phyloP scores from a whole-genome alignment of 2,797 vertebrate genomes.

The Trachops cirrhosus region DNA sequence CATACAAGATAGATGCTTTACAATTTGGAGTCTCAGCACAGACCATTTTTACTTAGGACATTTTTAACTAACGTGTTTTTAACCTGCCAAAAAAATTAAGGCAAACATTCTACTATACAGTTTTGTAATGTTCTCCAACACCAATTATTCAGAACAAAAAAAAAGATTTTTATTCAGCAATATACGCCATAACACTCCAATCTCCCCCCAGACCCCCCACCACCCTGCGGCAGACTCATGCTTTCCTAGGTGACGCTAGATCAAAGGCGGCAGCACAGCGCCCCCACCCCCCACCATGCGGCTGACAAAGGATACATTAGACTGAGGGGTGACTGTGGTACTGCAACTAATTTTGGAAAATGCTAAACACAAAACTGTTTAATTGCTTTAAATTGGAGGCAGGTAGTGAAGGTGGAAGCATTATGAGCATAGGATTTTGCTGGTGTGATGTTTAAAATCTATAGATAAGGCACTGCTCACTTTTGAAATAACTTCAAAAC shows the following conservation, averaged over 20 bases:
- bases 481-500: conserved; percentile 48
- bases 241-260: background rate
- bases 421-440: background rate
- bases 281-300: background rate
- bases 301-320: background rate
- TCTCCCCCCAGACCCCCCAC: background rate
- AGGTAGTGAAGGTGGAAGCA: conserved; percentile 52
- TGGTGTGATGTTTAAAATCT: conserved; percentile 34
- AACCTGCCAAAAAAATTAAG: background rate
- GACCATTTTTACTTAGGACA: background rate
- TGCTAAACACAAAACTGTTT: conserved; percentile 49
- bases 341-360: background rate
- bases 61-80: conserved; percentile 1
- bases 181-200: background rate
- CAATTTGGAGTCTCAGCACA: background rate
- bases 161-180: conserved; percentile 1
- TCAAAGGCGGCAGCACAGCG: background rate
- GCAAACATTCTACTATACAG: background rate
- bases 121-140: conserved; percentile 15
- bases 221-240: rapidly evolving
- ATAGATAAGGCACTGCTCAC: conserved; percentile 32
- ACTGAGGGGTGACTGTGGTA: background rate
- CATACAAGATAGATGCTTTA: background rate
- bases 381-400: conserved; percentile 55
- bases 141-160: background rate